Conservation (phyloP, 2,113 vertebrate genomes). For the Campylomormyrus tamandua region DNA sequence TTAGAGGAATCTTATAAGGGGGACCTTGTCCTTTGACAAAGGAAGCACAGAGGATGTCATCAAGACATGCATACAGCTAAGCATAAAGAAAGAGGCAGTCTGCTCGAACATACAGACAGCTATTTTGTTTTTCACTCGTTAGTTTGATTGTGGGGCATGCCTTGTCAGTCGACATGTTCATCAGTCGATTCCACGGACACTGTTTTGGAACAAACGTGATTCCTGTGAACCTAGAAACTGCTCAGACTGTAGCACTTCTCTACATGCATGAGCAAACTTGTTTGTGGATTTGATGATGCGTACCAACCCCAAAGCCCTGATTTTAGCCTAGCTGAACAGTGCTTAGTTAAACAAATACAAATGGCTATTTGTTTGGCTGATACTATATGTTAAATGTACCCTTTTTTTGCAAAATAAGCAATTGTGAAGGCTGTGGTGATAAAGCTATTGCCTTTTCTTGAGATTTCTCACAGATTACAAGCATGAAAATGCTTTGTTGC, state of each 20-base stretch:
- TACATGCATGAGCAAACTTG: background rate
- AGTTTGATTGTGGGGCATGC: background rate
- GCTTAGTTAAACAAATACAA: background rate
- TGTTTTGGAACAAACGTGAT: background rate
- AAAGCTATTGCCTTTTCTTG: background rate
- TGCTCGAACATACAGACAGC: background rate
- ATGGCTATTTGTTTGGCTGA: background rate
- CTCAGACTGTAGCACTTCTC: background rate
- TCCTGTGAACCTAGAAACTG: background rate
- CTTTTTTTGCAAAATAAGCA: constrained; percentile 19
- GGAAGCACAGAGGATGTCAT: constrained; percentile 52
- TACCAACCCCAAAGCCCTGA: background rate
- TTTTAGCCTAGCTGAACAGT: background rate
- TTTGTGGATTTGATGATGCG: background rate
- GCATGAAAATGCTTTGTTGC: background rate
- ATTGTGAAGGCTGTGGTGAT: background rate
- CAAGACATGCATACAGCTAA: constrained; percentile 49
- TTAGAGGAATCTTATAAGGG: constrained; percentile 61
- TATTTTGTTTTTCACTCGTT: background rate
- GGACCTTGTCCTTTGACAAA: constrained; percentile 60
- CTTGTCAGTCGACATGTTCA: background rate
- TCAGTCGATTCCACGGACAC: background rate
- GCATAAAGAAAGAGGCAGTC: constrained; percentile 32
- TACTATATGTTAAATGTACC: background rate
- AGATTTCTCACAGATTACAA: background rate